Base-by-base conservation (phyloP, 2,888 invertebrate genomes). In the Ceramica pisi region DNA sequence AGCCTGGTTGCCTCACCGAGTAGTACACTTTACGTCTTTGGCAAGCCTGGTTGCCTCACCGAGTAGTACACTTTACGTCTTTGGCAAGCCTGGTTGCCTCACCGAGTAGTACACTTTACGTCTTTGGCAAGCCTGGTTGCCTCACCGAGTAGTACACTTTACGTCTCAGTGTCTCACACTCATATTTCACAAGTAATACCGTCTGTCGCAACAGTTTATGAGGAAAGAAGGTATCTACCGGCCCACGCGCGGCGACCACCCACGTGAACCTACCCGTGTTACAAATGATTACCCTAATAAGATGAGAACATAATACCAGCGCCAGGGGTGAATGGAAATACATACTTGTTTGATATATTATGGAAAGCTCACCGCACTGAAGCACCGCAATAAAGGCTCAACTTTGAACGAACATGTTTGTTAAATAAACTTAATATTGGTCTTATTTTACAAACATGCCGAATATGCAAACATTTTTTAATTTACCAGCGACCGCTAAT, bases 241-340 rank as follows among this genome's bases (percentile, higher is more conserved):
- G 0, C 73, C 44, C 38, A 60, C 53, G 6, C 46, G 21, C 10
- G 16, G 67, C 26, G 8, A 59, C 74, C 63, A 31, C 71, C 63
- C 55, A 63, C 46, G 57, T 35, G 26, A 3, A 44, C 31, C 31
- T 31, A 31, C 55, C 65, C 35, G 10, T 23, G 53, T 53, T 55
- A 62, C 38, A 23, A 63, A 55, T 63, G 55, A 63, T 63, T 50
- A 71, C 64, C 31, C 16, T 48, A 56, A 74, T 41, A 56, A 62
- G 41, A 74, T 56, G 55, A 26, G 55, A 71, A 74, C n/a, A 50
- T 31, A 48, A 55, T 16, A 61, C 41, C 31, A 56, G 26, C 10
- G 31, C 46, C n/a, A n/a, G 10, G 23, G 21, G 31, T 35, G 23
- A 38, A 23, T 10, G 19, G 16, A 26, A 66, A 38, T 50, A 44